phyloP scores from a whole-genome alignment of 2,888 invertebrate species.

The Hecatera dysodea region DNA sequence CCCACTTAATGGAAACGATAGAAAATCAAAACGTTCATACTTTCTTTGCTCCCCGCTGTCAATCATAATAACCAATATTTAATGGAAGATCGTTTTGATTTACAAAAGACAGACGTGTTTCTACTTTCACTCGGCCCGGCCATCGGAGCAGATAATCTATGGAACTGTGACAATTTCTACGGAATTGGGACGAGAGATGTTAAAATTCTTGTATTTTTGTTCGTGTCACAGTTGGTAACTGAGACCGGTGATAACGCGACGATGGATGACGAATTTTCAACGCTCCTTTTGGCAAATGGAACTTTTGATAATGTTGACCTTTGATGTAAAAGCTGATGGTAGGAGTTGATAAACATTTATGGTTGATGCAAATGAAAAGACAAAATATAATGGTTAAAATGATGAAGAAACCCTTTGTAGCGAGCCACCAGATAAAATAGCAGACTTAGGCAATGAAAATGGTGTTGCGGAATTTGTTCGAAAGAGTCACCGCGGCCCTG shows the following conservation, averaged over 20 bases:
- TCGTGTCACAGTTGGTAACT: constrained; percentile 55
- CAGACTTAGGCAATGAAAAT: not conserved
- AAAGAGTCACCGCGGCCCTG: too few species aligned
- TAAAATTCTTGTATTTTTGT: constrained; percentile 64
- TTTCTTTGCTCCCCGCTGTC: constrained; percentile 50
- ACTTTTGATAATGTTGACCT: not conserved
- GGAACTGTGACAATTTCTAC: constrained; percentile 77
- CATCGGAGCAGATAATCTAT: constrained; percentile 75
- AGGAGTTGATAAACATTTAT: not conserved
- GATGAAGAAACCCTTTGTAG: not conserved
- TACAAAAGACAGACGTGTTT: constrained; percentile 56
- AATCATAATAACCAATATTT: constrained; percentile 58
- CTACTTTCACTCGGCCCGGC: constrained; percentile 74
- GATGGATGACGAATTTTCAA: constrained; percentile 29
- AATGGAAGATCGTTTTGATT: constrained; percentile 58
- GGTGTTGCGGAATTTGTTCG: too few species aligned
- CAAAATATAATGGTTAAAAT: not conserved
- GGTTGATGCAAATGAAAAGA: not conserved
- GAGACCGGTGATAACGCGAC: constrained; percentile 54
- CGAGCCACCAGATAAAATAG: not conserved
- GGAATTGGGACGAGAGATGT: constrained; percentile 73
- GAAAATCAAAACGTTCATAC: constrained; percentile 53
- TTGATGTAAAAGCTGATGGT: not conserved
- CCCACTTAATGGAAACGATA: constrained; percentile 37
- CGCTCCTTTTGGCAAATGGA: constrained; percentile 37